Conservation (phyloP, 2,797 vertebrate species). For the Helicolenus hilgendorfi region DNA sequence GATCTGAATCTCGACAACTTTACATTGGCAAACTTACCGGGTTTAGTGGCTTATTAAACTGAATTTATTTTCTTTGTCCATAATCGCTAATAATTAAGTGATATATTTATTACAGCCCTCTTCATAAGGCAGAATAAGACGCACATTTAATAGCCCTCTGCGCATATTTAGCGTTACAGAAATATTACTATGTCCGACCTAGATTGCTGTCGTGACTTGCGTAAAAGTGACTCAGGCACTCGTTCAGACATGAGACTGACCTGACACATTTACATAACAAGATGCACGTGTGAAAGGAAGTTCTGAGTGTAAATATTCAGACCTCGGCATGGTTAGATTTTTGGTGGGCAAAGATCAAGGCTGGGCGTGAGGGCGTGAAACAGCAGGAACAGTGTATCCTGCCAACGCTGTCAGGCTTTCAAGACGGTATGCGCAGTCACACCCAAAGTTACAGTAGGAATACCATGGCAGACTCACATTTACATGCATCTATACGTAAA, state of each 20-base stretch:
- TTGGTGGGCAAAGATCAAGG: constrained; percentile 62
- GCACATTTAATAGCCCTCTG: not conserved
- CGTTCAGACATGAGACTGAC: not conserved
- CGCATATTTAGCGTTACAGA: not conserved
- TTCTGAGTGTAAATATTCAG: constrained; percentile 35
- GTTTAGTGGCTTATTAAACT: not conserved
- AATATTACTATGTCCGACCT: not conserved
- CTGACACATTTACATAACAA: not conserved
- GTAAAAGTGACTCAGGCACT: not conserved
- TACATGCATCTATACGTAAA: constrained; percentile 65
- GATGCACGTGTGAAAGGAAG: constrained; percentile 6
- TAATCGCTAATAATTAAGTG: not conserved
- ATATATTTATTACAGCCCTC: not conserved
- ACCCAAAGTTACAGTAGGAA: constrained; percentile 64
- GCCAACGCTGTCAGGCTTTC: constrained; percentile 51
- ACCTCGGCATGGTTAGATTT: constrained; percentile 19
- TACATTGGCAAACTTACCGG: not conserved
- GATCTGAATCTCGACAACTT: not conserved
- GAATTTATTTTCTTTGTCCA: not conserved
- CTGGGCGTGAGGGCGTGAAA: constrained; percentile 38
- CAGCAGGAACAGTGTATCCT: constrained; percentile 43
- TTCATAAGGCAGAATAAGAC: not conserved
- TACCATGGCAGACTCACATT: constrained; percentile 56
- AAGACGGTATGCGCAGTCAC: constrained; percentile 66
- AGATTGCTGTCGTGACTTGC: not conserved